Base-by-base conservation (phyloP, 1,140 invertebrate genomes). In the Diabrotica undecimpunctata region DNA sequence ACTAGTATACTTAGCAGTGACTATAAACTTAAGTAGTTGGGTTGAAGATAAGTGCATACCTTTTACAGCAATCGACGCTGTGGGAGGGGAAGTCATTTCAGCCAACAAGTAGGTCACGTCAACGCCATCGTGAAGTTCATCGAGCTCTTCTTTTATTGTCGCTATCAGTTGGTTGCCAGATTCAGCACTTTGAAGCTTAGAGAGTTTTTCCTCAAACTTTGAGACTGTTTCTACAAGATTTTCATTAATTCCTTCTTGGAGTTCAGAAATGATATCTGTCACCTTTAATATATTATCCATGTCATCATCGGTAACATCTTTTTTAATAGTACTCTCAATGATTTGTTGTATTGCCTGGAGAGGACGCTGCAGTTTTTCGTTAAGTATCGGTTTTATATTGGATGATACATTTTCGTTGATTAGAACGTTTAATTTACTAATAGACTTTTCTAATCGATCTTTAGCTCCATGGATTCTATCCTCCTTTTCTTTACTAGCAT, bases 381-480 rank as follows among this genome's bases (percentile, higher is more conserved):
- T 39, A 11, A 75, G 66, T 2, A 65, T 38, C 35, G 41, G 54
- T 12, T 41, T 41, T 14, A 10, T 14, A 57, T 61, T 61, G 39
- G 14, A 9, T 37, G 10, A 12, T 5, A 11, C 4, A 14, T 51
- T 14, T 14, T 60, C 10, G 6, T 58, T 53, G 9, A 50, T n/a
- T 10, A 63, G 62, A 54, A 56, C 50, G 46, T 65, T 55, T 3
- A 74, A 60, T 11, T 70, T 70, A 13, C 61, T 46, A n/a, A 75
- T 46, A n/a, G 69, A 68, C 61, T 65, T 67, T 10, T 46, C 50
- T 14, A 75, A 63, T 13, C 61, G 55, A 38, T 51, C 25, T 8
- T 70, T 53, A 7, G 61, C 57, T 52, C 62, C 46, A 58, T 77
- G 62, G 70, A 79, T 80, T 36, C 75, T 76, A 14, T 76, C 75